Percentiles rank a stretch among this genome's conserved stretches.
phyloP scores from a whole-genome alignment of 2,888 invertebrate species.

The Zaprionus bogoriensis region DNA sequence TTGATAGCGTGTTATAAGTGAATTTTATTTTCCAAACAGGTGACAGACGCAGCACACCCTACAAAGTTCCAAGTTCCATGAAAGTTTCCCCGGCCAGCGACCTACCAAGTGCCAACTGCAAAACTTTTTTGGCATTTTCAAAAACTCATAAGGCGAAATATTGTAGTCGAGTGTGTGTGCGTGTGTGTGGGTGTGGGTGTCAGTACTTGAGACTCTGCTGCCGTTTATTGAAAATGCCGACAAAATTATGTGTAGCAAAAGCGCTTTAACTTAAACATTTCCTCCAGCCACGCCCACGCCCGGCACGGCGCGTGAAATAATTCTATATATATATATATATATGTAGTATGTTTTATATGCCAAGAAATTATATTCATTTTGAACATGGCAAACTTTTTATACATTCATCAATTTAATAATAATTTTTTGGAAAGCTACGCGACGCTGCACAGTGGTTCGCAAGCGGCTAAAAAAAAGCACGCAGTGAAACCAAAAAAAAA shows the following conservation, averaged over 20 bases:
- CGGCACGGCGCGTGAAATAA: slow-evolving; percentile 25
- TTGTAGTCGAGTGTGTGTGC: slow-evolving; percentile 3
- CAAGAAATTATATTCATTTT: slow-evolving; percentile 39
- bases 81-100: slow-evolving; percentile 9
- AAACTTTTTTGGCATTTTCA: slow-evolving; percentile 53
- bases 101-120: slow-evolving; percentile 7
- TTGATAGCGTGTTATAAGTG: slow-evolving; percentile 38
- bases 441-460: slow-evolving; percentile 20
- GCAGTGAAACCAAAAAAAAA: neutral
- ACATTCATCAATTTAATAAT: slow-evolving; percentile 53
- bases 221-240: slow-evolving; percentile 31
- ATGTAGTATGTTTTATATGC: too few species aligned
- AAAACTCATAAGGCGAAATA: slow-evolving; percentile 52
- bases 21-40: slow-evolving; percentile 52
- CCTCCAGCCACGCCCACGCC: neutral
- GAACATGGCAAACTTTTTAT: slow-evolving; percentile 21
- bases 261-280: slow-evolving; percentile 22
- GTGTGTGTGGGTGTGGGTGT: neutral
- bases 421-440: slow-evolving; percentile 13
- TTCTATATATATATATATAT: slow-evolving; percentile 22
- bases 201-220: neutral
- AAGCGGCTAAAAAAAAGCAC: neutral
- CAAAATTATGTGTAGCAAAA: slow-evolving; percentile 28
- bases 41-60: slow-evolving; percentile 35
- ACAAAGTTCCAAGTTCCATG: slow-evolving; percentile 23